Conservation (phyloP, 2,113 vertebrate species). For the Odocoileus virginianus region DNA sequence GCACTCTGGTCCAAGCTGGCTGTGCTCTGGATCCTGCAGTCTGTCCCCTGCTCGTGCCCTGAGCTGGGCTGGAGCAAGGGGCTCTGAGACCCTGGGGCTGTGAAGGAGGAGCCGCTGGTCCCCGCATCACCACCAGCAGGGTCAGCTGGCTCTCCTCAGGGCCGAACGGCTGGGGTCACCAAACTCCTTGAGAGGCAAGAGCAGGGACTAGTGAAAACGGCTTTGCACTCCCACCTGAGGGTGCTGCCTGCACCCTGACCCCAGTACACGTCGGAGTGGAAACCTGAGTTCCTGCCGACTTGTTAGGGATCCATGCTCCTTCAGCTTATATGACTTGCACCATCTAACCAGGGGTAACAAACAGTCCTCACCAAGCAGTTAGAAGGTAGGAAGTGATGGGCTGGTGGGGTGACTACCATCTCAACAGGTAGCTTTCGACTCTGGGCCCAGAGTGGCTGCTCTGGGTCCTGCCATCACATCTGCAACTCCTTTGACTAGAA, state of each 20-base stretch:
- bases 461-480: not conserved
- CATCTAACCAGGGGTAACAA: too few relatives aligned
- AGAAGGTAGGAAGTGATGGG: not conserved
- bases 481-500: not conserved
- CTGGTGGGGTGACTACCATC: not conserved
- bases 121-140: accelerated
- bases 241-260: too few relatives aligned
- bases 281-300: accelerated
- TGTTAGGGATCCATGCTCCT: accelerated
- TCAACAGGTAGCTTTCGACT: not conserved
- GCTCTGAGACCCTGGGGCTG: not conserved
- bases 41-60: not conserved
- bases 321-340: accelerated
- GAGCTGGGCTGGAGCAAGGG: not conserved
- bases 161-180: not conserved
- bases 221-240: too few relatives aligned
- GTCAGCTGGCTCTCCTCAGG: not conserved
- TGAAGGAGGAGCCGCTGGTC: not conserved
- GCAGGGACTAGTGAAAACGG: accelerated
- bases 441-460: not conserved
- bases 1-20: accelerated
- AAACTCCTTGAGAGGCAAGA: not conserved
- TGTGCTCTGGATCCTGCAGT: accelerated
- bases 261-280: not conserved
- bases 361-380: too few relatives aligned